Conservation (phyloP, 2,888 invertebrate genomes). For the Andrena dorsata region DNA sequence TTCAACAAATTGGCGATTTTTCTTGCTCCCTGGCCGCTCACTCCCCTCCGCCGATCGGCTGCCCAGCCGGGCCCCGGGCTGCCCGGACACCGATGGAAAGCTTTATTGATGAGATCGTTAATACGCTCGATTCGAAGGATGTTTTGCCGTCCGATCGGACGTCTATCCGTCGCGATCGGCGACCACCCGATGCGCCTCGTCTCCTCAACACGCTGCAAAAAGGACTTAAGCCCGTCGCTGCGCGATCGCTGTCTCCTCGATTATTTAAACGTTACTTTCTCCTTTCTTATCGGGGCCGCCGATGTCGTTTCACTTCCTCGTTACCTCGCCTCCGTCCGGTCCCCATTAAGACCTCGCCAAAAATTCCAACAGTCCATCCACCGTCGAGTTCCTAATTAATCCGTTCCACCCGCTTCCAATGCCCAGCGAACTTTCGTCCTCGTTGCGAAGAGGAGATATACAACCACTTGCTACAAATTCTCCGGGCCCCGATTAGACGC, state of each 20-base stretch:
- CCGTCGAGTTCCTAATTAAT: neutral
- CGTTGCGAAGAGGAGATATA: neutral
- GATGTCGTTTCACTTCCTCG: conserved; percentile 22
- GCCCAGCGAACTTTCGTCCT: neutral
- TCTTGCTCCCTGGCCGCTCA: conserved; percentile 71
- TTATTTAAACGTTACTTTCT: conserved; percentile 70
- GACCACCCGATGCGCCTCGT: conserved; percentile 83
- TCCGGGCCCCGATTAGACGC: neutral
- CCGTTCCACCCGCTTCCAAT: neutral
- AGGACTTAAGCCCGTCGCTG: conserved; percentile 60
- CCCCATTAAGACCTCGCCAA: conserved; percentile 4
- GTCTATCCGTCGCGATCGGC: conserved; percentile 84
- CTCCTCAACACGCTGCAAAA: conserved; percentile 70
- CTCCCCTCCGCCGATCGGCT: conserved; percentile 26
- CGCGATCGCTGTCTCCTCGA: conserved; percentile 55
- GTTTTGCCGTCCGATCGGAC: conserved; percentile 77
- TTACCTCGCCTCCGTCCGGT: neutral
- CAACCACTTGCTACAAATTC: neutral
- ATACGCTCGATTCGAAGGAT: conserved; percentile 80
- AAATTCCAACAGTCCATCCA: neutral
- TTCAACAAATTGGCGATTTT: conserved; percentile 82
- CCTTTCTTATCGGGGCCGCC: conserved; percentile 43
- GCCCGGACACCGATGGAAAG: conserved; percentile 60
- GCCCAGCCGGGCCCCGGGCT: conserved; percentile 50
- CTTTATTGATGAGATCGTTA: conserved; percentile 85